Base-by-base conservation (phyloP, 2,113 vertebrate species). In the Sardina pilchardus region DNA sequence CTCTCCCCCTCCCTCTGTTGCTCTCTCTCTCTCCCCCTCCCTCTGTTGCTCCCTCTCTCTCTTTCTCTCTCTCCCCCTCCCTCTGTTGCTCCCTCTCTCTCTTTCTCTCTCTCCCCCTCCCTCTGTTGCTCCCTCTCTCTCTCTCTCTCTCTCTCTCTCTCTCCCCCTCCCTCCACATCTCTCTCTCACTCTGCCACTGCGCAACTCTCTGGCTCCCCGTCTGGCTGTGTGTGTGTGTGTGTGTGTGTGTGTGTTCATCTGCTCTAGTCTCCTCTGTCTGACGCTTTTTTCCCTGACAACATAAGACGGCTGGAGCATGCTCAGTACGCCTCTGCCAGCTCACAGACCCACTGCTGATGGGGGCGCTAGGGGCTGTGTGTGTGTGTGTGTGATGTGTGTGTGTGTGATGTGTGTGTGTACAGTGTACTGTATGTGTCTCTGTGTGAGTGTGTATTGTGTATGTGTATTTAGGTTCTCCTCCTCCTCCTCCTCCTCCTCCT, bases 231-330 rank as follows among this genome's bases (percentile, higher is more conserved):
- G 50, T 53, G 50, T 50, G 48, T 53, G 50, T 53, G 50, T 53
- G 50, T 53, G 50, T 53, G 50, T 53, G 50, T 53, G 16, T 53
- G 50, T 53, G 50, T 53, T 12, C 17, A 14, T 17, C 12, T 17
- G 50, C 26, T 53, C 16, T 53, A 14, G 16, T 83, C 81, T 90
- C 85, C 63, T 67, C 63, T 90, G 81, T 78, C 63, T 89, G 81
- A 53, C 87, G 89, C 89, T 88, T 88, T 91, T 88, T 92, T 88
- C 90, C 91, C 91, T 89, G 88, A 89, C 91, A 89, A 91, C 91
- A 92, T 84, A 85, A 71, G 59, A 88, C 34, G 47, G 82, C 88
- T 81, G 83, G 90, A 88, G 92, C 94, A 94, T 86, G 94, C 94
- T 90, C 94, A 82, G 85, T 89, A 63, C 9, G n/a, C 56, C 26